Evolutionary conservation across 2,888 invertebrate genomes (phyloP), one percentile per base, ranked within the genome.

Genomic region (Lydus trimaculatus): DNA sequence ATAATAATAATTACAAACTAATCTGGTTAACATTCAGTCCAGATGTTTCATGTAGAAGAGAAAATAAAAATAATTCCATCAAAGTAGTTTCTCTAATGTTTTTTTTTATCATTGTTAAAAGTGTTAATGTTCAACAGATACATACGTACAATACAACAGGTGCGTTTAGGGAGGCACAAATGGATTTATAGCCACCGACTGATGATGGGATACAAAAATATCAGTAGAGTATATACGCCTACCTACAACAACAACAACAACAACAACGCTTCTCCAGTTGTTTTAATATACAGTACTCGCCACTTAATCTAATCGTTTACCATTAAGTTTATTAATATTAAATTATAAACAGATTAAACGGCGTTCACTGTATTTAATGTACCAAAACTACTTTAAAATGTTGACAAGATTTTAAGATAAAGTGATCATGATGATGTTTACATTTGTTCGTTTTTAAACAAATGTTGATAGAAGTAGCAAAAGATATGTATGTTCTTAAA

Each of bases 141-240:
- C 70, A 66, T n/a, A n/a, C n/a, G n/a, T n/a, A n/a, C 61, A 73
- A 73, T 71, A 73, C 70, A 73, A 73, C 74, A 74, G 74, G 74
- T 74, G 74, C 74, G 68, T 64, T 68, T 66, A 67, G 52, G 52
- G 52, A 13, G 67, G 66, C 67, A 68, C 68, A 63, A 66, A 66
- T 70, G 67, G 74, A 74, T 73, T 74, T 74, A 74, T 72, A 60
- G 70, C 67, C 64, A n/a, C 33, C 61, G 61, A 60, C 65, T 62
- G 73, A 72, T 73, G 73, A 73, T 73, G 69, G 70, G n/a, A 71
- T 74, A 70, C 69, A 48, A 65, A 65, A 73, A 70, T 70, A 71
- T 72, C 72, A 70, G n/a, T n/a, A 65, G 67, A 43, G 3, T 43
- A 43, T 43, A 7, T 43, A 71, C 66, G 70, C 70, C 72, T 72